phyloP scores from a whole-genome alignment of 2,888 invertebrate genomes.

The Scaptomyza parva region DNA sequence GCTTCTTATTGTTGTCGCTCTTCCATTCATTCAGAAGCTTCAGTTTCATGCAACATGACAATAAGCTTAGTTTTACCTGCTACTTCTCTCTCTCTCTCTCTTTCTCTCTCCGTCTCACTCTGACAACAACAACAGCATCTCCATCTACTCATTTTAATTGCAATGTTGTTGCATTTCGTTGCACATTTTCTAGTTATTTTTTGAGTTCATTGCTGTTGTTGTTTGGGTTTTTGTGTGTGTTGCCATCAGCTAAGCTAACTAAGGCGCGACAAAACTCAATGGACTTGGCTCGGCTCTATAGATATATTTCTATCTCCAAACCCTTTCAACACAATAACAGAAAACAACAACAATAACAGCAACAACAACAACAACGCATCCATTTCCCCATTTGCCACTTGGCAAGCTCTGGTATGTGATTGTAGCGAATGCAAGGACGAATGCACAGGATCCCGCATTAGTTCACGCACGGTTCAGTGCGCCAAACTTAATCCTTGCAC shows the following conservation, averaged over 20 bases:
- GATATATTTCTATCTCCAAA: neutral
- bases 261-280: slow-evolving; percentile 64
- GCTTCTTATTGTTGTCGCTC: slow-evolving; percentile 31
- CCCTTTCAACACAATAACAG: slow-evolving; percentile 14
- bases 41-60: slow-evolving; percentile 44
- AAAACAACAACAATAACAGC: slow-evolving; percentile 25
- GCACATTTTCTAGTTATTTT: slow-evolving; percentile 43
- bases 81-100: neutral
- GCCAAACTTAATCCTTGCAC: slow-evolving; percentile 78
- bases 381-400: slow-evolving; percentile 56
- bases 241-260: slow-evolving; percentile 63
- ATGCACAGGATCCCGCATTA: slow-evolving; percentile 75
- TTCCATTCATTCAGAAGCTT: slow-evolving; percentile 15
- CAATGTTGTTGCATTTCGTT: slow-evolving; percentile 51
- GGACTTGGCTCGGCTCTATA: slow-evolving; percentile 44
- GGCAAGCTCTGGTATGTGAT: slow-evolving; percentile 67
- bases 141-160: slow-evolving; percentile 61
- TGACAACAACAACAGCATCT: neutral
- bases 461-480: slow-evolving; percentile 77
- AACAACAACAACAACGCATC: neutral
- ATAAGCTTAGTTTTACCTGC: slow-evolving; percentile 52
- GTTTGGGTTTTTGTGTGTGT: neutral
- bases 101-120: slow-evolving; percentile 8
- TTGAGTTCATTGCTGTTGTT: neutral
- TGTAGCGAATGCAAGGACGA: slow-evolving; percentile 76